Conservation (phyloP, 2,113 vertebrate species). For the Aptenodytes patagonicus region DNA sequence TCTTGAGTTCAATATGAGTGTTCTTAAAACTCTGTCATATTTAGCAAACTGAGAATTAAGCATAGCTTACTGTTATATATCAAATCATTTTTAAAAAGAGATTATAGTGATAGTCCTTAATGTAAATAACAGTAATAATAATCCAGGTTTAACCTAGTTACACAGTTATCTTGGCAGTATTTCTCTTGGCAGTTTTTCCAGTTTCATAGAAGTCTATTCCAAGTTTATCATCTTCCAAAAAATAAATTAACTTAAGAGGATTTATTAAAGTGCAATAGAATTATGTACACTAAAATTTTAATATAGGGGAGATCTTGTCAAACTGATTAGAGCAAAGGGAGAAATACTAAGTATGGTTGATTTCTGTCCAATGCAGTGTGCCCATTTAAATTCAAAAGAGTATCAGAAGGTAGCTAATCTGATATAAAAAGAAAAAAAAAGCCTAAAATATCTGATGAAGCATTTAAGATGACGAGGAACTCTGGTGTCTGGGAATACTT, state of each 20-base stretch:
- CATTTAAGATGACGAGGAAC: not conserved
- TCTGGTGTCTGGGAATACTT: not conserved
- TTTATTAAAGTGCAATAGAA: conserved; percentile 41
- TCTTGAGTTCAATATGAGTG: not conserved
- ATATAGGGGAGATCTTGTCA: conserved; percentile 5
- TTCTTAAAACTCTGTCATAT: not conserved
- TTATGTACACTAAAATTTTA: not conserved
- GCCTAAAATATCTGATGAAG: not conserved
- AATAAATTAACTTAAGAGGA: conserved; percentile 47
- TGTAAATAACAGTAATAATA: conserved; percentile 45
- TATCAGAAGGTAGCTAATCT: conserved; percentile 1
- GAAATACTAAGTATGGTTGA: not conserved
- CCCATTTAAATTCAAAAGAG: not conserved
- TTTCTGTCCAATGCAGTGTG: not conserved
- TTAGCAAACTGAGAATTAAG: not conserved
- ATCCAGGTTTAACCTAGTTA: conserved; percentile 56
- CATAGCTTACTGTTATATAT: not conserved
- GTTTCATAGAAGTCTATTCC: conserved; percentile 27
- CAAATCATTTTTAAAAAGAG: not conserved
- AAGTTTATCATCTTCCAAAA: conserved; percentile 48
- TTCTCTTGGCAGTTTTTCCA: conserved; percentile 33
- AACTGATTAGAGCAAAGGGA: conserved; percentile 33
- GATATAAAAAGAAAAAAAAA: not conserved
- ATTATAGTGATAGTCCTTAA: not conserved
- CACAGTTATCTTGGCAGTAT: conserved; percentile 41